Evolutionary conservation across 2,888 invertebrate genomes (phyloP).

Genomic region (Athalia cordata): DNA sequence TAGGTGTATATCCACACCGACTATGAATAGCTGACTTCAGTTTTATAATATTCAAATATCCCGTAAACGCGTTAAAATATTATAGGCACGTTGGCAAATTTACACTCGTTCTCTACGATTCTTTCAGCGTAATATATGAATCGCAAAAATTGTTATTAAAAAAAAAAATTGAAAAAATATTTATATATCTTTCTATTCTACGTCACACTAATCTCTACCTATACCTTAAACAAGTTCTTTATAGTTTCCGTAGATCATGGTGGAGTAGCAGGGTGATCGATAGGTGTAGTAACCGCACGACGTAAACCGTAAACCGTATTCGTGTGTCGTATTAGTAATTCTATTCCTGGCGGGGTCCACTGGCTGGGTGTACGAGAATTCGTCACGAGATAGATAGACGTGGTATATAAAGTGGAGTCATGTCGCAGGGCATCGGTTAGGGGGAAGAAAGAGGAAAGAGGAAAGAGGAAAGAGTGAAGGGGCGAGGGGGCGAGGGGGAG

Average conservation of each 20-base stretch:
- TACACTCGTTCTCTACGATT: slow-evolving; percentile 3
- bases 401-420: too few relatives aligned
- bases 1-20: neutral
- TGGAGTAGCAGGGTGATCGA: slow-evolving; percentile 21
- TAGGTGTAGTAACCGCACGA: slow-evolving; percentile 31
- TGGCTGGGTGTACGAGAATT: slow-evolving; percentile 16
- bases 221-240: neutral
- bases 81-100: slow-evolving; percentile 11
- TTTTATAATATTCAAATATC: slow-evolving; percentile 27
- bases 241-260: neutral
- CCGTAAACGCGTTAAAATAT: neutral
- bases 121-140: neutral
- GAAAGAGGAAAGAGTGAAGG: neutral
- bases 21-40: slow-evolving; percentile 30
- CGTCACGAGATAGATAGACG: slow-evolving; percentile 45
- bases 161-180: neutral
- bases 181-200: too few relatives aligned
- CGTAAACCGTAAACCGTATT: slow-evolving; percentile 39
- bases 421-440: too few relatives aligned
- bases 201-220: too few relatives aligned
- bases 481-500: slow-evolving; percentile 16
- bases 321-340: slow-evolving; percentile 45
- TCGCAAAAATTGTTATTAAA: neutral
- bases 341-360: slow-evolving; percentile 35
- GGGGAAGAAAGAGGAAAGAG: slow-evolving; percentile 49